phyloP scores from a whole-genome alignment of 2,797 vertebrate species.

The Melanotaenia parkinsoni region DNA sequence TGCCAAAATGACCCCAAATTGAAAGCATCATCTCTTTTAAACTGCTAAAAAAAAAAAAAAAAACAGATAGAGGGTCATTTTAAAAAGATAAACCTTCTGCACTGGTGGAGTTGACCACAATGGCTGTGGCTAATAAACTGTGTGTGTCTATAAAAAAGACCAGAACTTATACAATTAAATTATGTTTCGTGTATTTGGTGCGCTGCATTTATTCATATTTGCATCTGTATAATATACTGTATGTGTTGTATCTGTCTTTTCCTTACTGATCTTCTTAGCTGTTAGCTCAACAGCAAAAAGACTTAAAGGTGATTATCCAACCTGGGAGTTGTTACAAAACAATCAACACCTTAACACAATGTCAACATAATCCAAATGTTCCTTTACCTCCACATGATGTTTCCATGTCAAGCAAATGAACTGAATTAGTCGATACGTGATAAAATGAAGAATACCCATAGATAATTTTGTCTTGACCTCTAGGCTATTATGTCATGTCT shows the following conservation, averaged over 20 bases:
- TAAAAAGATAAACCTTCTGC: background rate
- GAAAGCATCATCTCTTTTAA: background rate
- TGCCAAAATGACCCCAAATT: conserved; percentile 4
- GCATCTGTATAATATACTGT: background rate
- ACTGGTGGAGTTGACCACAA: background rate
- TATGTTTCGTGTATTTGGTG: background rate
- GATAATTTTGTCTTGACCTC: background rate
- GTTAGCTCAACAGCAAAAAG: background rate
- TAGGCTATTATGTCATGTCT: background rate
- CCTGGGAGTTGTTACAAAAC: background rate
- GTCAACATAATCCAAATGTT: conserved; percentile 9
- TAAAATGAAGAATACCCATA: background rate
- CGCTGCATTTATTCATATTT: background rate
- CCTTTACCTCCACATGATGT: background rate
- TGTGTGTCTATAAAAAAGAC: background rate
- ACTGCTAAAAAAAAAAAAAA: background rate
- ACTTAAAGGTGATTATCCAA: background rate
- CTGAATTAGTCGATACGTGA: background rate
- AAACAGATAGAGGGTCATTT: background rate
- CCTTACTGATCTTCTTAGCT: conserved; percentile 4
- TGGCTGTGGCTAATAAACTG: background rate
- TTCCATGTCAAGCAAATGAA: conserved; percentile 1
- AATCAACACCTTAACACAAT: conserved; percentile 6
- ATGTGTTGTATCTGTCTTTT: background rate
- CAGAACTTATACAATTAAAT: background rate